These are phyloP conservation scores for Brassicogethes aeneus DNA, from an alignment of 2,888 invertebrate species.

Conservation along the genomic window DNA sequence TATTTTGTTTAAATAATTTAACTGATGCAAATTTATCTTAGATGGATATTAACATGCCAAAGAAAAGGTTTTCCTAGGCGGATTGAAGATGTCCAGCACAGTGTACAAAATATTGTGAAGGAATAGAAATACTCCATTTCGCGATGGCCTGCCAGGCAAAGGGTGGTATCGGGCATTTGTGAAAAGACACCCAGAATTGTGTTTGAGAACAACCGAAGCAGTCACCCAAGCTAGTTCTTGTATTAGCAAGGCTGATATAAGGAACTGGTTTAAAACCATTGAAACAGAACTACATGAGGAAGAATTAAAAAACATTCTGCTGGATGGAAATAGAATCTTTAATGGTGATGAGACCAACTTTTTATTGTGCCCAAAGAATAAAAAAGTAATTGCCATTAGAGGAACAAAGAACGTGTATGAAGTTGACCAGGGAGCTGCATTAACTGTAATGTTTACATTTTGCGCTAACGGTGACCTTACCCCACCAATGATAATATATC, in stretches of 20 bases:
- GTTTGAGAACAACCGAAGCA: not conserved
- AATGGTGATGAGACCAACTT: not conserved
- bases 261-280: slow-evolving; percentile 2
- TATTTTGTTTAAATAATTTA: too few species aligned
- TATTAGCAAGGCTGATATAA: not conserved
- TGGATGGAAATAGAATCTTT: not conserved
- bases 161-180: slow-evolving; percentile 1
- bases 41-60: not conserved
- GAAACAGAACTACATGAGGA: not conserved
- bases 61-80: not conserved
- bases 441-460: not conserved
- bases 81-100: not conserved
- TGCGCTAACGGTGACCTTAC: not conserved
- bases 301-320: not conserved
- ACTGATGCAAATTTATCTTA: too few species aligned
- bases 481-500: not conserved
- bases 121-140: slow-evolving; percentile 4
- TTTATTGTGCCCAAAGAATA: not conserved
- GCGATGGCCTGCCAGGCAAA: not conserved
- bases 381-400: not conserved
- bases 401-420: not conserved
- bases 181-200: not conserved
- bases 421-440: too few species aligned
- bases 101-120: not conserved
- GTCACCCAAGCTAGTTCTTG: not conserved